Evolutionary conservation across 2,888 invertebrate genomes (phyloP).

Genomic region (Hetaerina titia): DNA sequence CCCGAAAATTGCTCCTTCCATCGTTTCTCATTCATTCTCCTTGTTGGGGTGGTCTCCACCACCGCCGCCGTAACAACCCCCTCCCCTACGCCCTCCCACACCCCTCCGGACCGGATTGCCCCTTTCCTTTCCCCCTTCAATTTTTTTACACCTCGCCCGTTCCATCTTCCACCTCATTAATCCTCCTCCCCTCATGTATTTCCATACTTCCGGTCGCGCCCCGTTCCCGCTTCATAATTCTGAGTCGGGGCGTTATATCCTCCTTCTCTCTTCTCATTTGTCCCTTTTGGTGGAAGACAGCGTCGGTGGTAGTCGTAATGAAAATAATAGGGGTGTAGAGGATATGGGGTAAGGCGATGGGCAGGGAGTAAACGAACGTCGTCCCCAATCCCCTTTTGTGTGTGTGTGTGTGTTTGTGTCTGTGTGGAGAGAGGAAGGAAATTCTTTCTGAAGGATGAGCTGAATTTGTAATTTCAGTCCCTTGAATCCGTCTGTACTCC

Average conservation of each 20-base stretch:
- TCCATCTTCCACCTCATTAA: conserved; percentile 59
- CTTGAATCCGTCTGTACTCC: neutral
- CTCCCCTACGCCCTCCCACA: neutral
- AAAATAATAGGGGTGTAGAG: neutral
- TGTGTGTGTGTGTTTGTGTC: neutral
- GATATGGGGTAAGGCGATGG: neutral
- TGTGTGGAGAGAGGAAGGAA: neutral
- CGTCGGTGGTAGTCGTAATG: neutral
- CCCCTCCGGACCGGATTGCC: neutral
- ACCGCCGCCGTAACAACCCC: neutral
- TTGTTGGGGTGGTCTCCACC: neutral
- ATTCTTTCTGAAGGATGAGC: neutral
- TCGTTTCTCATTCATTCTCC: neutral
- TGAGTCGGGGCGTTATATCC: neutral
- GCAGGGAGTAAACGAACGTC: neutral
- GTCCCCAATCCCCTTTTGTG: neutral
- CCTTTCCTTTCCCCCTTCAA: conserved; percentile 6
- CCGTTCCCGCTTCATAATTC: neutral
- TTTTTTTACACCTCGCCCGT: conserved; percentile 60
- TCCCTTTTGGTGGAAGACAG: neutral
- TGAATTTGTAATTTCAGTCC: neutral
- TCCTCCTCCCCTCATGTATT: conserved; percentile 49
- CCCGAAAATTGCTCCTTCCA: neutral
- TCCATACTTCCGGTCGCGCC: neutral
- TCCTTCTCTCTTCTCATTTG: neutral